phyloP scores from a whole-genome alignment of 2,888 invertebrate species.

The Glaucopsyche alexis region DNA sequence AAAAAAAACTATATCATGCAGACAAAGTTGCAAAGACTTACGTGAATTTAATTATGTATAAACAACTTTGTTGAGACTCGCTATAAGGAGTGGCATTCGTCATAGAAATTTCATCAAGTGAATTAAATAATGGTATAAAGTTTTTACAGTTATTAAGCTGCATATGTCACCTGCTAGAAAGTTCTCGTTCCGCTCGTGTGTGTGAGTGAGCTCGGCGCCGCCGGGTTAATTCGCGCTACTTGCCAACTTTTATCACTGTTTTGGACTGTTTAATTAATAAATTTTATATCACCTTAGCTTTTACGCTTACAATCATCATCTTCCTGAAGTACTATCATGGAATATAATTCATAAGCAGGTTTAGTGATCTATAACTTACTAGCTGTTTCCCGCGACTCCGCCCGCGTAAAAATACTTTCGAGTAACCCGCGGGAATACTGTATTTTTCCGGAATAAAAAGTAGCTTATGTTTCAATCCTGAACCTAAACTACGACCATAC shows the following conservation, averaged over 20 bases:
- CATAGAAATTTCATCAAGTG: conserved; percentile 16
- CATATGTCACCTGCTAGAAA: conserved; percentile 20
- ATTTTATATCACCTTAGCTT: conserved; percentile 20
- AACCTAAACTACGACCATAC: no score
- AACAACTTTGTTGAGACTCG: neutral
- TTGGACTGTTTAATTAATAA: conserved; percentile 24
- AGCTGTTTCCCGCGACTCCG: no score
- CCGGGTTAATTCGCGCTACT: conserved; percentile 39
- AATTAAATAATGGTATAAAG: conserved; percentile 12
- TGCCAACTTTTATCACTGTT: conserved; percentile 30
- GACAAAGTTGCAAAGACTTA: neutral
- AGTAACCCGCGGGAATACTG: no score
- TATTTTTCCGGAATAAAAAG: no score
- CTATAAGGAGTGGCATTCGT: neutral
- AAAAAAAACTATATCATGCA: no score
- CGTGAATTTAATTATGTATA: neutral
- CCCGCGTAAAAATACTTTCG: no score
- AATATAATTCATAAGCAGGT: no score
- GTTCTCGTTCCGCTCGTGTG: neutral
- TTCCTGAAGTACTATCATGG: no score
- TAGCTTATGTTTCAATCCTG: no score
- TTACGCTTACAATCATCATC: neutral
- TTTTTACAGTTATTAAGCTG: conserved; percentile 21
- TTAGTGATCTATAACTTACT: no score
- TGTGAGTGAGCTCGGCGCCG: conserved; percentile 37